These are phyloP conservation scores for Tipula lateralis DNA, from an alignment of 2,888 invertebrate species.

Conservation along the genomic window DNA sequence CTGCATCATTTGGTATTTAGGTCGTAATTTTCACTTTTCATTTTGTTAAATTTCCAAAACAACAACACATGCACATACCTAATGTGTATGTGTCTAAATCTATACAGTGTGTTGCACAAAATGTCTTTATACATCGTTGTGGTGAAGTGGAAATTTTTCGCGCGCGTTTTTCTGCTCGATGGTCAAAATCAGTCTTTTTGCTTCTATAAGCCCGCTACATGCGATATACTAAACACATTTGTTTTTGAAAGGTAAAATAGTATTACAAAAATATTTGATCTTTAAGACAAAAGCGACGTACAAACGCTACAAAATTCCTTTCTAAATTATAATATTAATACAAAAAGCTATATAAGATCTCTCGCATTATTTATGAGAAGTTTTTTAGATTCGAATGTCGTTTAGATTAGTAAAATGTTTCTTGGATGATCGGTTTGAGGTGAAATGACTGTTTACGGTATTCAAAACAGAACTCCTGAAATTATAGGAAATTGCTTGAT, in stretches of 20 bases:
- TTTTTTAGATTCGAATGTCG: neutral
- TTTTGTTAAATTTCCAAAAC: neutral
- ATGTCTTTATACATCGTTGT: neutral
- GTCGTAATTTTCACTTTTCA: slow-evolving; percentile 29
- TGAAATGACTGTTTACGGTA: no score
- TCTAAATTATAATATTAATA: neutral
- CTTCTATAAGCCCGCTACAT: neutral
- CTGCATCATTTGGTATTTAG: slow-evolving; percentile 28
- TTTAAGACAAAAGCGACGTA: neutral
- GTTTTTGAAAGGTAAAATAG: neutral
- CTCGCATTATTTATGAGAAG: neutral
- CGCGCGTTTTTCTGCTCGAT: neutral
- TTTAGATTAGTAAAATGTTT: neutral
- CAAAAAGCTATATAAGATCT: neutral
- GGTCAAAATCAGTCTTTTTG: neutral
- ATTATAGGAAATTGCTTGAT: no score
- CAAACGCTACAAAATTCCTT: neutral
- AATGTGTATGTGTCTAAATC: neutral
- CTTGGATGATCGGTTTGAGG: neutral
- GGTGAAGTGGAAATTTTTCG: neutral
- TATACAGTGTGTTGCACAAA: neutral
- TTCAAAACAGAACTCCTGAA: no score
- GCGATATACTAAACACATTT: neutral
- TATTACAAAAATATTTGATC: neutral
- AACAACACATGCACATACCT: neutral